Base-by-base conservation (phyloP, 1,140 invertebrate genomes). In the Lepidurus couesii region DNA sequence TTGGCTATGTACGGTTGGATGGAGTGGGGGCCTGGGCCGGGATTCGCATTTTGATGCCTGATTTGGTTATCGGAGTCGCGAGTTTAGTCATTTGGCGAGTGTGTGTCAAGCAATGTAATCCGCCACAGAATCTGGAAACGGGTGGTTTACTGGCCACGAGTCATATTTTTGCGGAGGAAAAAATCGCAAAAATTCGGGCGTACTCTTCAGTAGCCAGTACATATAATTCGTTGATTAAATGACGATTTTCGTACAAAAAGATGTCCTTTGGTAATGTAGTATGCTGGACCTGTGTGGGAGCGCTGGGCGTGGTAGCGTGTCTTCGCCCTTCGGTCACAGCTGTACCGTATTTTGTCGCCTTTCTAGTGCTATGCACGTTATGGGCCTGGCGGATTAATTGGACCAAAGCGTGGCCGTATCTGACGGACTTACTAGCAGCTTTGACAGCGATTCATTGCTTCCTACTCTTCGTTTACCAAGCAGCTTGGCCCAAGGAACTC, bases 331-430 rank as follows among this genome's bases (percentile, higher is more conserved):
- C 93, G 24, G 86, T 94, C 7, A 89, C 92, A 3, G 91, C 91
- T 44, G 91, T 90, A 11, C 88, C 96, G 45, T 97, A 98, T 85
- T 97, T 95, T 85, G 81, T 95, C 16, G 87, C 92, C 16, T 98
- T 98, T 84, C 86, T 98, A 81, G 89, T 89, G 42, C 89, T 93
- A 7, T 91, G 92, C 16, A 97, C 95, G 0, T 94, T 93, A 86
- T 96, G 96, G 93, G 90, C 94, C 21, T 91, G 92, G 82, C 92
- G 93, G 83, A 90, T 84, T 79, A 83, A 53, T 82, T 84, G 94
- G 78, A 87, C 87, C 79, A 88, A 88, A 79, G 90, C 88, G 1
- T 97, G 95, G 83, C 92, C 91, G 0, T 86, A 92, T 44, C 82
- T 94, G 47, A 89, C 91, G 81, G 88, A 90, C 47, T 86, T 91